Conservation (phyloP, 1,140 invertebrate genomes). For the Aphelenchoides besseyi region DNA sequence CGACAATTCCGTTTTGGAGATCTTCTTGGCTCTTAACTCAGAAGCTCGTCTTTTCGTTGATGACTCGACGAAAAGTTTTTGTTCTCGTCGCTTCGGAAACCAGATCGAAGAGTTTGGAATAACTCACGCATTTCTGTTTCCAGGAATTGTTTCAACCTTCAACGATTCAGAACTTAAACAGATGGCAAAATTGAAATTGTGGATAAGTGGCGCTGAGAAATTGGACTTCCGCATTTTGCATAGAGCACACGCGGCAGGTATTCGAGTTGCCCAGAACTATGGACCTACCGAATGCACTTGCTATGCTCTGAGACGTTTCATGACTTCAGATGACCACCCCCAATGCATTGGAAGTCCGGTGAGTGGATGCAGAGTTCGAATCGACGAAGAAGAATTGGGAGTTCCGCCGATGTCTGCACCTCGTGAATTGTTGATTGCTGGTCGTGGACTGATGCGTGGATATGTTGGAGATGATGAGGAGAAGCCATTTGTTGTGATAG, state of each 20-base stretch:
- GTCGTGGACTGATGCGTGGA: conserved; percentile 32
- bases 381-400: not conserved
- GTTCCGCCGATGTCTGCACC: not conserved
- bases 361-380: not conserved
- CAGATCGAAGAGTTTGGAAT: conserved; percentile 23
- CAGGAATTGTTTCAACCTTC: conserved; percentile 35
- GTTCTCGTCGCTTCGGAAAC: conserved; percentile 19
- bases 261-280: conserved; percentile 34
- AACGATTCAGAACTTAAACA: conserved; percentile 23
- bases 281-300: conserved; percentile 40
- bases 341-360: conserved; percentile 31
- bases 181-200: conserved; percentile 28
- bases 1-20: conserved; percentile 36
- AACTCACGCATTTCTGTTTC: conserved; percentile 39
- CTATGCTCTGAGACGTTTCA: conserved; percentile 24
- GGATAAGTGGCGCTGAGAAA: conserved; percentile 34
- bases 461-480: conserved; percentile 17
- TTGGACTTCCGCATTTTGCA: conserved; percentile 22
- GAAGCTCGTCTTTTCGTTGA: conserved; percentile 34
- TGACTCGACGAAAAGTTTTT: conserved; percentile 15
- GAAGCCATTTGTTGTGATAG: conserved; percentile 30
- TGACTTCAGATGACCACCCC: conserved; percentile 25
- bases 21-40: conserved; percentile 28
- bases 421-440: conserved; percentile 22
- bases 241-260: not conserved